Base-by-base conservation (phyloP, 2,113 vertebrate species). In the Colinus virginianus region DNA sequence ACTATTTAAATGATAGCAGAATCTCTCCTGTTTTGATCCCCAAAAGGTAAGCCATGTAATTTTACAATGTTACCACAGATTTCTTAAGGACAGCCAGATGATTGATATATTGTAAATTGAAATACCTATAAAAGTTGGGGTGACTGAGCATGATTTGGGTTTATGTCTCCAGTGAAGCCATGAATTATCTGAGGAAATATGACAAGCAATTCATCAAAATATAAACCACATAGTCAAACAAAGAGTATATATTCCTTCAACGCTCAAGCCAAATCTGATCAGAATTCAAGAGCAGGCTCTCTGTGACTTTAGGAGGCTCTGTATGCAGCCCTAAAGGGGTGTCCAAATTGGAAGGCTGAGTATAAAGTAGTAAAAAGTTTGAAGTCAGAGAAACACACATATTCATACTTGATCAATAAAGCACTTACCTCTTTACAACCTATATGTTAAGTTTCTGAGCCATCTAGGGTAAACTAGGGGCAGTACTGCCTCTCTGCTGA, bases 151-250 rank as follows among this genome's bases (percentile, higher is more conserved):
- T 72, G 84, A 93, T 93, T 90, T 90, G 80, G 61, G 93, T 87
- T 93, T 72, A 88, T 88, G 53, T 85, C 30, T 87, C 77, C 51
- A 90, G 55, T 49, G 63, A 95, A 75, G 38, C 32, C 1, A 53
- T 95, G 66, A 93, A 92, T 89, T 93, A 96, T 95, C 86, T 90
- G 82, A 76, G 49, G 26, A 30, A 94, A 68, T 84, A 91, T 88
- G 55, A 92, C 90, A 93, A 94, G 74, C 81, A 83, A 94, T 94
- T 93, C 72, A 93, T 95, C 80, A 97, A 96, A 96, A 92, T 78
- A 80, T 26, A 94, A 97, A 91, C 23, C 40, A 85, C 22, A 34
- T 5, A 63, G 89, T 69, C 43, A 94, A 84, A 30, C 4, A 77
- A 90, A 90, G 81, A 64, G 64, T 34, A 84, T 94, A 63, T 87